phyloP scores from a whole-genome alignment of 2,113 vertebrate species.

The Oxyruncus cristatus region DNA sequence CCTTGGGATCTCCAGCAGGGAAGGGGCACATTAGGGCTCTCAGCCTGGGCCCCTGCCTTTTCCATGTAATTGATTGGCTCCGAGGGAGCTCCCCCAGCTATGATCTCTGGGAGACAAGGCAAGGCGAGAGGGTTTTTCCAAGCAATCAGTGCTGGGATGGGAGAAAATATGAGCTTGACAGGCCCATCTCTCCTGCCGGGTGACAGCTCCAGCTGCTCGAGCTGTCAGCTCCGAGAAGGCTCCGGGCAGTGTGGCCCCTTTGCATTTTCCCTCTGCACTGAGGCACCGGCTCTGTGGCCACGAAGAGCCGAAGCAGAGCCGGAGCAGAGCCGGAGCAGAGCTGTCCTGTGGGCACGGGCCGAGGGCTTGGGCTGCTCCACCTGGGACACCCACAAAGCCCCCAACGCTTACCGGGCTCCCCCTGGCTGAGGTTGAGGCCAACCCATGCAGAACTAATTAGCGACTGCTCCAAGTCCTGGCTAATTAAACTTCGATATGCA shows the following conservation, averaged over 20 bases:
- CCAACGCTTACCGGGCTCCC: background rate
- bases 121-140: background rate
- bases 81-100: background rate
- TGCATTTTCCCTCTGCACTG: background rate
- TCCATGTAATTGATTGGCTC: background rate
- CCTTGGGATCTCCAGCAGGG: background rate
- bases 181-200: background rate
- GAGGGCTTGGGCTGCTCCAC: background rate
- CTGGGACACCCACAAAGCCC: background rate
- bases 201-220: slow-evolving; percentile 58
- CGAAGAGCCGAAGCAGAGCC: background rate
- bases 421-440: background rate
- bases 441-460: background rate
- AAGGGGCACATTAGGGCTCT: background rate
- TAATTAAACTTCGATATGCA: background rate
- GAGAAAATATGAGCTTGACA: background rate
- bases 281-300: background rate
- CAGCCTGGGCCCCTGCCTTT: background rate
- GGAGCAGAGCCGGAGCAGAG: background rate
- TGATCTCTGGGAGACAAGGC: background rate
- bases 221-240: background rate
- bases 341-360: rapidly evolving
- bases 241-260: background rate
- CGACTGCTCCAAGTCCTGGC: background rate
- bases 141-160: background rate